Evolutionary conservation across 1,140 invertebrate species (phyloP).

Genomic region (Arion vulgaris): DNA sequence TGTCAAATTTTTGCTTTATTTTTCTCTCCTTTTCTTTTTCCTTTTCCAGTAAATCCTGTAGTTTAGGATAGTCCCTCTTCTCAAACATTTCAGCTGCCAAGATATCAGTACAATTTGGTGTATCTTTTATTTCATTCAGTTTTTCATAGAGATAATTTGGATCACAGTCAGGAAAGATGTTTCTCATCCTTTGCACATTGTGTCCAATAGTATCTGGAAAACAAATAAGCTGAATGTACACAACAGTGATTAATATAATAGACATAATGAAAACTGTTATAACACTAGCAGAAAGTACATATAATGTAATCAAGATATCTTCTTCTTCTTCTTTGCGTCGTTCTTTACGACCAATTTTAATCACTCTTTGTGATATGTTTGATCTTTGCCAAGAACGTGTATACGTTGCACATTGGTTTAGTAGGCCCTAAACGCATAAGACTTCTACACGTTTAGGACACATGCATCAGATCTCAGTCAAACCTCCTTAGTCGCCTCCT

Average conservation of each 20-base stretch:
- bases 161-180: conserved; percentile 74
- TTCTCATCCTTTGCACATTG: conserved; percentile 67
- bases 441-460: too few species aligned
- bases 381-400: too few species aligned
- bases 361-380: too few species aligned
- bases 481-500: too few species aligned
- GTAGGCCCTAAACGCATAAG: too few species aligned
- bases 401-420: too few species aligned
- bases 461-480: too few species aligned
- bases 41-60: conserved; percentile 70
- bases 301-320: too few species aligned
- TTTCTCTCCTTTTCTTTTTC: conserved; percentile 56
- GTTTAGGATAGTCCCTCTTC: conserved; percentile 75
- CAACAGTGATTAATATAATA: neutral
- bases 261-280: too few species aligned
- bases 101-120: conserved; percentile 53
- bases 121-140: conserved; percentile 48
- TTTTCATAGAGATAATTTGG: conserved; percentile 74
- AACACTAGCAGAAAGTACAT: too few species aligned
- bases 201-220: conserved; percentile 23
- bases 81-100: conserved; percentile 70
- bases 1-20: conserved; percentile 53
- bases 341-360: too few species aligned
- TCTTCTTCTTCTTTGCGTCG: too few species aligned
- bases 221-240: neutral